Evolutionary conservation across 2,888 invertebrate genomes (phyloP).

Genomic region (Liodrosophila aerea): DNA sequence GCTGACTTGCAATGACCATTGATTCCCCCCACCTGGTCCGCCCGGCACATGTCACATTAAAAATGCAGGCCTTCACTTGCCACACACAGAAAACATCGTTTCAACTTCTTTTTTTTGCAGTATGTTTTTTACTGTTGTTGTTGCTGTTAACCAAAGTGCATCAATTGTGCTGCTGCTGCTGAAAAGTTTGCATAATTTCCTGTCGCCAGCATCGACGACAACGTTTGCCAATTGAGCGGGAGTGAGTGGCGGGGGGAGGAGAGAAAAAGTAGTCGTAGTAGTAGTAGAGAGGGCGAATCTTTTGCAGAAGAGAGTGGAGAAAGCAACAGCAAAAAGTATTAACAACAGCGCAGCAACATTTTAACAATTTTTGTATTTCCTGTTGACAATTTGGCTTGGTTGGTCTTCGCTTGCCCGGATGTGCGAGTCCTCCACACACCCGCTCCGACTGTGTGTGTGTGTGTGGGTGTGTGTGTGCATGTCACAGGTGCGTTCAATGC

Average conservation of each 20-base stretch:
- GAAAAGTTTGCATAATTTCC: conserved; percentile 82
- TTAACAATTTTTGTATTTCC: conserved; percentile 62
- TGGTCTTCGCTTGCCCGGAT: conserved; percentile 64
- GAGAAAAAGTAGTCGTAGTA: no score
- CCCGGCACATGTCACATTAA: conserved; percentile 53
- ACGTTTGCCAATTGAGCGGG: conserved; percentile 42
- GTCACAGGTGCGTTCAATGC: conserved; percentile 72
- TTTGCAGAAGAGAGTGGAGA: conserved; percentile 1
- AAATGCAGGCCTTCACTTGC: conserved; percentile 72
- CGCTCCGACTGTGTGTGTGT: conserved; percentile 17
- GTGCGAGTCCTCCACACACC: conserved; percentile 46
- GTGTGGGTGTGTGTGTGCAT: conserved; percentile 46
- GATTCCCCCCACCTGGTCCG: neutral
- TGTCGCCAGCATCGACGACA: conserved; percentile 74
- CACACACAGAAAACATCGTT: conserved; percentile 39
- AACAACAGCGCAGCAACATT: conserved; percentile 37
- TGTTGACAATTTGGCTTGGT: conserved; percentile 66
- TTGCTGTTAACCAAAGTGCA: conserved; percentile 59
- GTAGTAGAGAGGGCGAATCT: conserved; percentile 34
- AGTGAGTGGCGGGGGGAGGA: conserved; percentile 3
- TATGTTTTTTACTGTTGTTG: conserved; percentile 22
- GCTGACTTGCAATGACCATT: conserved; percentile 23
- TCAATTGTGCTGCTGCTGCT: conserved; percentile 46
- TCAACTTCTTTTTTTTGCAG: conserved; percentile 7
- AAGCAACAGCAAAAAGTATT: neutral